Conservation (phyloP, 2,888 invertebrate genomes). For the Tetrapedia diversipes region DNA sequence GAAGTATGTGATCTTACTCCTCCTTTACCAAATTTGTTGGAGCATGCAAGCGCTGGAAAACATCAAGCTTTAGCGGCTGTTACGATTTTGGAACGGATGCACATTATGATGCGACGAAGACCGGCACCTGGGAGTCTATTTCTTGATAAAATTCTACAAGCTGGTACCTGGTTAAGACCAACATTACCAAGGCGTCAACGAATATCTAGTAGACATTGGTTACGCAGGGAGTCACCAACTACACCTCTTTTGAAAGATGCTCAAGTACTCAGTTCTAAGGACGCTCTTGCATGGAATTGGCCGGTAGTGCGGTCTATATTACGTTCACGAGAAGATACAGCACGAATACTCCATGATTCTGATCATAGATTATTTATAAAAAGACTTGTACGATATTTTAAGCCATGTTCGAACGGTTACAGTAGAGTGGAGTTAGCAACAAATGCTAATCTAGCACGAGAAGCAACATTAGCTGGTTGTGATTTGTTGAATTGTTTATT, state of each 20-base stretch:
- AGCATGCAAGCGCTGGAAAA: slow-evolving; percentile 90
- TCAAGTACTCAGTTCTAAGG: slow-evolving; percentile 91
- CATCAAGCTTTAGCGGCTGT: slow-evolving; percentile 93
- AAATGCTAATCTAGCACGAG: slow-evolving; percentile 83
- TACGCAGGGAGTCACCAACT: slow-evolving; percentile 78
- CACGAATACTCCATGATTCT: slow-evolving; percentile 87
- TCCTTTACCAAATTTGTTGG: slow-evolving; percentile 91
- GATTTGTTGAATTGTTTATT: slow-evolving; percentile 91
- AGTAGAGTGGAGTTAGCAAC: slow-evolving; percentile 91
- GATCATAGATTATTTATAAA: slow-evolving; percentile 88
- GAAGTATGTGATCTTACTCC: slow-evolving; percentile 93
- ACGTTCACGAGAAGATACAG: slow-evolving; percentile 84
- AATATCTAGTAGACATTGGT: slow-evolving; percentile 75
- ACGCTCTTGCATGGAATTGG: slow-evolving; percentile 96
- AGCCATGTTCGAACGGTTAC: slow-evolving; percentile 94
- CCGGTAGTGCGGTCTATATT: slow-evolving; percentile 88
- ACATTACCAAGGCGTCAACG: slow-evolving; percentile 75
- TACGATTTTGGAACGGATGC: slow-evolving; percentile 90
- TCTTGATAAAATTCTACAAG: slow-evolving; percentile 89
- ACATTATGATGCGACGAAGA: slow-evolving; percentile 91
- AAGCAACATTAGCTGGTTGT: slow-evolving; percentile 88
- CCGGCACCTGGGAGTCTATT: slow-evolving; percentile 93
- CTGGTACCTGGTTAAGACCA: slow-evolving; percentile 78
- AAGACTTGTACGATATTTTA: slow-evolving; percentile 92
- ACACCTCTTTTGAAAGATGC: slow-evolving; percentile 87